Conservation (phyloP, 2,113 vertebrate species). For the Petaurus breviceps region DNA sequence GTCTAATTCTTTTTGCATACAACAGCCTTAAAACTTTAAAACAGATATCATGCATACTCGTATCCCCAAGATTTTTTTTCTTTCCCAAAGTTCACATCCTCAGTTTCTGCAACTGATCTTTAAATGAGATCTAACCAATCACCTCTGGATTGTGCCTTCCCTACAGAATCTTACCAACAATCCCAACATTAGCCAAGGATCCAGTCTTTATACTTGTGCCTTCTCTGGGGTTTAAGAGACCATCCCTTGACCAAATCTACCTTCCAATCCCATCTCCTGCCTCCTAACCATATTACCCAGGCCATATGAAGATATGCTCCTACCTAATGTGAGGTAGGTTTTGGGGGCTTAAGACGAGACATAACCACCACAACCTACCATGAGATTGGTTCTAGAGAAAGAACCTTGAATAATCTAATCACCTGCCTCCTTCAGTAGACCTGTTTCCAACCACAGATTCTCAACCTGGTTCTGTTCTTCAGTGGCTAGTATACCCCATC, state of each 20-base stretch:
- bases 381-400: not conserved
- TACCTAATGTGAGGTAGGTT: not conserved
- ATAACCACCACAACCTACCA: not conserved
- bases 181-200: not conserved
- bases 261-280: not conserved
- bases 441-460: not conserved
- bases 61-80: not conserved
- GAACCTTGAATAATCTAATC: not conserved
- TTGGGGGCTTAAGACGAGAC: not conserved
- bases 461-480: not conserved
- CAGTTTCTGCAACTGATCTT: not conserved
- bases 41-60: not conserved
- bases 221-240: not conserved
- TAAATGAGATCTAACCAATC: not conserved
- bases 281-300: not conserved
- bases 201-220: not conserved
- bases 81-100: not conserved
- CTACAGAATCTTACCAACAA: not conserved
- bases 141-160: not conserved
- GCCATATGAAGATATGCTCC: not conserved
- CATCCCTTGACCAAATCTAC: not conserved
- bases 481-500: not conserved
- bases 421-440: not conserved
- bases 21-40: not conserved
- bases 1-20: not conserved